Base-by-base conservation (phyloP, 2,888 invertebrate species). In the Lamproptera curius region DNA sequence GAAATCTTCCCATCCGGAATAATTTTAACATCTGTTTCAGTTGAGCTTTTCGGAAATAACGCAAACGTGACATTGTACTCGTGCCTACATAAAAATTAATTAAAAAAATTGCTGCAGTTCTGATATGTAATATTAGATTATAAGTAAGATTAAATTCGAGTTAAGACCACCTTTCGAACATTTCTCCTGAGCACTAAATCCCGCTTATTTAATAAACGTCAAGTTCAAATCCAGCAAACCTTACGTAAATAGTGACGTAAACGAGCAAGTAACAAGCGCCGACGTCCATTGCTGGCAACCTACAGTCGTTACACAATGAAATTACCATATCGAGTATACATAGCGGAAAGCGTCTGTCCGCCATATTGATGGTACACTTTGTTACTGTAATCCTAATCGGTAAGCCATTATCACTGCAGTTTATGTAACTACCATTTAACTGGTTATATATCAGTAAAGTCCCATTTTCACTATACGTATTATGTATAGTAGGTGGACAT, bases 251-350 rank as follows among this genome's bases (percentile, higher is more conserved):
- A 9, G 13, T 37, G 28, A 43, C 41, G 55, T 56, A 52, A 56
- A 62, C 51, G 51, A 57, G 52, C 59, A 58, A 62, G 54, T 59
- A 63, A 63, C 65, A 62, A 70, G 69, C 38, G n/a, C 31, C 37
- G 42, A 38, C 38, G 31, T 23, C 16, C 33, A 42, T 14, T 37
- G 35, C 40, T 66, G 43, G 34, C 49, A 39, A 43, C 42, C 15
- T 43, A 34, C 42, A 13, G 8, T 23, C 13, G 28, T 70, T 73
- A 68, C 73, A 76, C 76, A 76, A 80, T 79, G 71, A 76, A 76
- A 81, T 82, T 79, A 78, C 72, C 80, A 81, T 79, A 79, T 72
- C 65, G 62, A 66, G 65, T 53, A 73, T 77, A 79, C 73, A 78
- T 82, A 81, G 80, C 82, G 81, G 63, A 70, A 61, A 50, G 53